Base-by-base conservation (phyloP, 2,113 vertebrate species). In the Eleginops maclovinus region DNA sequence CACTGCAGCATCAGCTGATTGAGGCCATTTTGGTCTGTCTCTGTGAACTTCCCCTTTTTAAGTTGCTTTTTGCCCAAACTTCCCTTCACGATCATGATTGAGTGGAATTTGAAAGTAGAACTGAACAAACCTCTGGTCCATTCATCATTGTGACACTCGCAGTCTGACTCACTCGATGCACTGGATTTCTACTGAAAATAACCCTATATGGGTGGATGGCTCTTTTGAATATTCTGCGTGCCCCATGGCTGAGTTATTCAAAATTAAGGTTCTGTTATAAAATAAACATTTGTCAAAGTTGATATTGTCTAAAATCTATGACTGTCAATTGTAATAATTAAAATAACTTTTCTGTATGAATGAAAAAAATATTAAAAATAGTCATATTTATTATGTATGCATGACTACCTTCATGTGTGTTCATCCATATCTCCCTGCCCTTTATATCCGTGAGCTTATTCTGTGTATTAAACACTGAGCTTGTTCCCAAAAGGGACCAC, bases 81-180 rank as follows among this genome's bases (percentile, higher is more conserved):
- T 87, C 80, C 79, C 68, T 75, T 70, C 28, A 41, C 17, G 19
- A 82, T 77, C 79, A 85, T 87, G 83, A 89, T 85, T 86, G 86
- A 82, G 56, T 77, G 70, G 75, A 73, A 66, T 83, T 73, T 75
- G 70, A 81, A 87, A 82, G 65, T 70, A 55, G 28, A 75, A 50
- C 79, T 76, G 73, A 83, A 36, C 63, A 75, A 62, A 63, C 71
- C 70, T 75, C 66, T 55, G 59, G 6, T 49, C 75, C 68, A 86
- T 90, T 86, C 81, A 87, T 15, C 73, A 84, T n/a, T 58, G 51
- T 82, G 31, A 79, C 72, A 82, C 21, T 62, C 58, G 50, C 17
- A 16, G n/a, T 71, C 21, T 64, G 65, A 68, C 54, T 44, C 43
- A 46, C 56, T 49, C 62, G 12, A 50, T 22, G 46, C 61, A 67